A percentile compares a stretch with the other conserved stretches of the same genome.
These are phyloP conservation scores for Percopsis omiscomaycus DNA, from an alignment of 2,797 vertebrate genomes.

Conservation along the genomic window DNA sequence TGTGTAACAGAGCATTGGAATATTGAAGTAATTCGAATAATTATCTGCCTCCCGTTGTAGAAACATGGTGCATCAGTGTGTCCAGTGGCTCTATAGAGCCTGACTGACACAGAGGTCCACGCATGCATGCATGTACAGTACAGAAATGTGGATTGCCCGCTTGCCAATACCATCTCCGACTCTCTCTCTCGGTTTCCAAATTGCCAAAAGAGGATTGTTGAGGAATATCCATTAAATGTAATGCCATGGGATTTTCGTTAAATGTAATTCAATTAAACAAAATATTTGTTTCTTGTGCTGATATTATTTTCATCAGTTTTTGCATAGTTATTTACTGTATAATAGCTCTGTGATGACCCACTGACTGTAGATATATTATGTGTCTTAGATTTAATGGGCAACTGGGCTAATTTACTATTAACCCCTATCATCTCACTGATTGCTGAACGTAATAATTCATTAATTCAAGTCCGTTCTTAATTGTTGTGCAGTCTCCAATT, in stretches of 20 bases:
- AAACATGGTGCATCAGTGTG: conserved; percentile 30
- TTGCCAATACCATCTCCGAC: not conserved
- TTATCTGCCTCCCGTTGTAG: conserved; percentile 32
- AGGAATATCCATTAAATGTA: too few species aligned
- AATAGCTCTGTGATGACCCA: not conserved
- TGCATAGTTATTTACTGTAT: not conserved
- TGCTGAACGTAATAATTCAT: not conserved
- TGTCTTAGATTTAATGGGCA: not conserved
- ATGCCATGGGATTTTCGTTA: not conserved
- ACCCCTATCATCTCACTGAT: conserved; percentile 3
- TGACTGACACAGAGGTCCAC: conserved; percentile 35
- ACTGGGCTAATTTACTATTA: not conserved
- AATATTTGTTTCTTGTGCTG: conserved; percentile 1
- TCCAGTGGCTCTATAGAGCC: conserved; percentile 47
- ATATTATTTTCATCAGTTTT: not conserved
- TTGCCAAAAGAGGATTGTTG: not conserved
- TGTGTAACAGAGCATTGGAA: conserved; percentile 15
- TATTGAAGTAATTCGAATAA: conserved; percentile 47
- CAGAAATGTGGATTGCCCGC: too few species aligned
- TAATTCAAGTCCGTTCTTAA: not conserved
- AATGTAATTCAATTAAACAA: not conserved
- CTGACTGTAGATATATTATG: not conserved
- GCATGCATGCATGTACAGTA: not conserved
- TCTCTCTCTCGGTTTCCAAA: conserved; percentile 1
- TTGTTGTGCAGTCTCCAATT: conserved; percentile 1